phyloP scores from a whole-genome alignment of 2,113 vertebrate genomes.

The Spermophilus dauricus region DNA sequence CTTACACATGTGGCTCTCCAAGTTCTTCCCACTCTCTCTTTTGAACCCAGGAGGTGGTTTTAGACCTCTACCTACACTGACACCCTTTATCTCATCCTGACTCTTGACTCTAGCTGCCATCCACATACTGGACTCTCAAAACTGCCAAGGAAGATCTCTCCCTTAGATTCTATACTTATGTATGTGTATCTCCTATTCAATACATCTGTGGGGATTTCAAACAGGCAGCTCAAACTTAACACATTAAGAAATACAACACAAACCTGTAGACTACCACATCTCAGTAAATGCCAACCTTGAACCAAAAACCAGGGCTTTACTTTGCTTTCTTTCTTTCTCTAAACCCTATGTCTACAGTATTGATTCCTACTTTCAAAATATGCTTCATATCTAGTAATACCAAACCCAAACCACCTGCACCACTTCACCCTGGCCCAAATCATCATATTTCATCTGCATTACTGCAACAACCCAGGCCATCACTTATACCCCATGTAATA shows the following conservation, averaged over 20 bases:
- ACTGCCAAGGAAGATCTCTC: not conserved
- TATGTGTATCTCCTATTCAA: not conserved
- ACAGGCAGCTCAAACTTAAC: not conserved
- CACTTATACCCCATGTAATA: not conserved
- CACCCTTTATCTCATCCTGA: not conserved
- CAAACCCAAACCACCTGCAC: not conserved
- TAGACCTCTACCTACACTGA: not conserved
- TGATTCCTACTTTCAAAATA: slow-evolving; percentile 8
- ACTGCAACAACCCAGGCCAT: not conserved
- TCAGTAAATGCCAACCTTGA: not conserved
- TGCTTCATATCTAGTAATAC: not conserved
- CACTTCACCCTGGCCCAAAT: not conserved
- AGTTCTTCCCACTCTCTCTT: not conserved
- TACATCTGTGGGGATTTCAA: not conserved
- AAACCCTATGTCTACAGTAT: not conserved
- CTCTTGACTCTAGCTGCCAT: not conserved
- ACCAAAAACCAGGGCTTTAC: not conserved
- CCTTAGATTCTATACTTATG: not conserved
- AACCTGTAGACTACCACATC: not conserved
- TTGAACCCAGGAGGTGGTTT: not conserved
- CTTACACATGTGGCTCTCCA: not conserved
- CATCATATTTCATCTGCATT: not conserved
- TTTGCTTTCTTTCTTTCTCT: not conserved
- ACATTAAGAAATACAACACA: not conserved
- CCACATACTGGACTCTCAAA: not conserved